phyloP scores from a whole-genome alignment of 2,888 invertebrate genomes.

The Willowsia nigromaculata region DNA sequence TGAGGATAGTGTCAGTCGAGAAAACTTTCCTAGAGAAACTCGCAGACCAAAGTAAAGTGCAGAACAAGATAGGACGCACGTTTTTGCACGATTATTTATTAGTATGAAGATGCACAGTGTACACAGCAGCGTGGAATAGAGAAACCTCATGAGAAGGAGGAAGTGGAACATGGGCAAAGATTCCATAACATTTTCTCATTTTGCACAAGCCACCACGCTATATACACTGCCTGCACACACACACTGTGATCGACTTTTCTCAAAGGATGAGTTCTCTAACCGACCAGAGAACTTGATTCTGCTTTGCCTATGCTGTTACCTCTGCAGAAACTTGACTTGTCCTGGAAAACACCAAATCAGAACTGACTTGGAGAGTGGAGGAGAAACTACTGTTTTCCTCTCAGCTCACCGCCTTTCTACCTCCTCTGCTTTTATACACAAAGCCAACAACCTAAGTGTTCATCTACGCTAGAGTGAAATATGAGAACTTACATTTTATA shows the following conservation, averaged over 20 bases:
- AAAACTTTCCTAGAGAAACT: background rate
- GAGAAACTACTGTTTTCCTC: slow-evolving; percentile 9
- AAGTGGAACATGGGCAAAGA: background rate
- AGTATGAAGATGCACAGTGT: too few relatives aligned
- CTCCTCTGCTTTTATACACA: background rate
- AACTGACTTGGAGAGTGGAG: background rate
- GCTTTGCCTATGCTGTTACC: background rate
- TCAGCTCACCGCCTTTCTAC: background rate
- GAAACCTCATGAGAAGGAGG: slow-evolving; percentile 13
- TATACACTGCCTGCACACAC: too few relatives aligned
- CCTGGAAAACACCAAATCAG: slow-evolving; percentile 1
- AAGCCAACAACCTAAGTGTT: too few relatives aligned
- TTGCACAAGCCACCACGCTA: too few relatives aligned
- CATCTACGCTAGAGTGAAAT: too few relatives aligned
- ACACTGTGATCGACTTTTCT: slow-evolving; percentile 10
- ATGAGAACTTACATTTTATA: too few relatives aligned
- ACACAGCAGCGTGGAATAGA: too few relatives aligned
- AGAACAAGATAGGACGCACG: too few relatives aligned
- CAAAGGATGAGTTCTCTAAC: background rate
- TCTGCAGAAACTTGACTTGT: background rate
- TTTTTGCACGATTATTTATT: background rate
- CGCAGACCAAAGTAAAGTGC: too few relatives aligned
- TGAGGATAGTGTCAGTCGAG: background rate
- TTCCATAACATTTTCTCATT: slow-evolving; percentile 30
- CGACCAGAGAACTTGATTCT: background rate